These are phyloP conservation scores for Halcyon leucocephala DNA, from an alignment of 2,797 vertebrate genomes.

Conservation along the genomic window DNA sequence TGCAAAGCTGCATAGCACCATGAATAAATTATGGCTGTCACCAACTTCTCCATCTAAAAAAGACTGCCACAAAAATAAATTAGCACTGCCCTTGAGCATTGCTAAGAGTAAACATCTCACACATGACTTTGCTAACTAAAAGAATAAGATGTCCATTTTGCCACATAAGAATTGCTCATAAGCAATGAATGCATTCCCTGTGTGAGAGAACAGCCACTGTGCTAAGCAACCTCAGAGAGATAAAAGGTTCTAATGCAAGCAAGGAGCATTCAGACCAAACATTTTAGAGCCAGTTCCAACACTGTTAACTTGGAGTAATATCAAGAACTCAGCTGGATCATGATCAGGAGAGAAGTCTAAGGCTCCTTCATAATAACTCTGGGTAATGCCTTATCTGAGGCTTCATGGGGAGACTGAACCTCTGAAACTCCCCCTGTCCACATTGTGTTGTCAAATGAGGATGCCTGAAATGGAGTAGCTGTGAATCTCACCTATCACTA, in stretches of 20 bases:
- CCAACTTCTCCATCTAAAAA: conserved; percentile 26
- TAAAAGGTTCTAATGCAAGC: neutral
- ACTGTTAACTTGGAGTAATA: neutral
- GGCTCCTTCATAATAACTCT: neutral
- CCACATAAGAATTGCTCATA: neutral
- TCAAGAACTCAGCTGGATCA: neutral
- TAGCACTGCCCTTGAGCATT: conserved; percentile 30
- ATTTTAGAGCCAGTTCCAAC: neutral
- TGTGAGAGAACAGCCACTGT: neutral
- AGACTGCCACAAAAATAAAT: conserved; percentile 62
- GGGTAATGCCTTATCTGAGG: neutral
- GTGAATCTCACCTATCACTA: neutral
- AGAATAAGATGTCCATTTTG: conserved; percentile 17
- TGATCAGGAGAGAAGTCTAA: neutral
- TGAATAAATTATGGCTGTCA: conserved; percentile 67
- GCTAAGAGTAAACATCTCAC: conserved; percentile 28
- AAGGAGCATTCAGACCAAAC: neutral
- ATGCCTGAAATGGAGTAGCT: neutral
- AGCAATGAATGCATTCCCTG: neutral
- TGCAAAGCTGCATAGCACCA: conserved; percentile 39
- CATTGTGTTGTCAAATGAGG: neutral
- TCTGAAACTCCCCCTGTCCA: neutral
- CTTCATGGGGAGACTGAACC: neutral
- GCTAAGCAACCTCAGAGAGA: neutral
- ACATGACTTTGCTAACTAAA: neutral